Conservation (phyloP, 2,113 vertebrate genomes). For the Ophiodon elongatus region DNA sequence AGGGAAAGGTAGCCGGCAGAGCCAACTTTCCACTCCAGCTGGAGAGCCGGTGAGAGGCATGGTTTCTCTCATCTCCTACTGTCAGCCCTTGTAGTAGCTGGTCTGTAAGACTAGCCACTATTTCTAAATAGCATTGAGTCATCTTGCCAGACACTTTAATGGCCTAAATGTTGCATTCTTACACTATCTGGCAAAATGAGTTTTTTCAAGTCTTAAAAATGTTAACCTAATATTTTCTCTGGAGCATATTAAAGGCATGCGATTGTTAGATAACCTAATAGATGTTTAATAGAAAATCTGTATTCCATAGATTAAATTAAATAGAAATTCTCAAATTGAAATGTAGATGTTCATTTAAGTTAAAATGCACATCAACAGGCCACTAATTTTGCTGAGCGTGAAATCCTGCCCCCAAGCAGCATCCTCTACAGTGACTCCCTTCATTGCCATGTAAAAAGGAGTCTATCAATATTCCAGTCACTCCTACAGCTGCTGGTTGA, state of each 20-base stretch:
- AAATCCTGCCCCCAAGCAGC: constrained; percentile 21
- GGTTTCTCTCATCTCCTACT: constrained; percentile 67
- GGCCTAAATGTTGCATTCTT: constrained; percentile 29
- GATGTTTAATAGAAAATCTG: background rate
- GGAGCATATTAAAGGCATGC: background rate
- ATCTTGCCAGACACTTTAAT: constrained; percentile 43
- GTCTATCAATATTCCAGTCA: constrained; percentile 72
- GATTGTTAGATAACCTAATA: background rate
- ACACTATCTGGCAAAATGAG: constrained; percentile 1
- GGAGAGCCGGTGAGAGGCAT: constrained; percentile 74
- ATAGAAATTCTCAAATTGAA: background rate
- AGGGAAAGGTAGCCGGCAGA: constrained; percentile 61
- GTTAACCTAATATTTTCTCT: constrained; percentile 19
- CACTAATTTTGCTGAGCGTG: constrained; percentile 12
- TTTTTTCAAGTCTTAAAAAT: background rate
- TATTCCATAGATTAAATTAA: background rate
- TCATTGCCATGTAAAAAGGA: constrained; percentile 60
- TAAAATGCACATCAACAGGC: background rate
- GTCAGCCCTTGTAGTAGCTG: constrained; percentile 50
- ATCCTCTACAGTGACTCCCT: constrained; percentile 67
- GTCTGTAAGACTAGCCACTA: constrained; percentile 31
- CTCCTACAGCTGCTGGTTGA: constrained; percentile 51
- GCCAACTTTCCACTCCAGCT: constrained; percentile 84
- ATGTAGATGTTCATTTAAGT: background rate
- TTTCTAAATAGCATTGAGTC: constrained; percentile 50